A percentile compares a stretch with the other conserved stretches of the same genome.
Conservation (phyloP, 2,113 vertebrate genomes). For the Tragelaphus imberbis region DNA sequence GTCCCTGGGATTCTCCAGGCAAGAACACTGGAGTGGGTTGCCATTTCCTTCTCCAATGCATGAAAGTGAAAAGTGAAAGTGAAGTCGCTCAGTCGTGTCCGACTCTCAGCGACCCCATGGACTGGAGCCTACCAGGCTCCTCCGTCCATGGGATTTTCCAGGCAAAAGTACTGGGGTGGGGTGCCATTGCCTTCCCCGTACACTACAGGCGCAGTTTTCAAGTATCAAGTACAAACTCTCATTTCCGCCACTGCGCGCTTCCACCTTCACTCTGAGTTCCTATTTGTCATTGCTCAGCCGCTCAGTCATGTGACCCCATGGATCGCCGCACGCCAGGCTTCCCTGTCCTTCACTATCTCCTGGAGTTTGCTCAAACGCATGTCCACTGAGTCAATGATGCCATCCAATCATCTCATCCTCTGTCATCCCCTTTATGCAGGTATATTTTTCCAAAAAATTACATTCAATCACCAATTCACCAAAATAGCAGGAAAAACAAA, state of each 20-base stretch:
- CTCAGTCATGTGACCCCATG: neutral
- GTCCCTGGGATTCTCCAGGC: no score
- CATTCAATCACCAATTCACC: neutral
- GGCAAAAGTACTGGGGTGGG: no score
- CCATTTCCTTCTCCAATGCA: no score
- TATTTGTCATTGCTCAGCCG: neutral
- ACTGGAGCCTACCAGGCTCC: no score
- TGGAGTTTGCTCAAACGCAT: neutral
- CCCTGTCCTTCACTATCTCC: neutral
- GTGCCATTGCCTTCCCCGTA: no score
- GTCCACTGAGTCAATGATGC: neutral
- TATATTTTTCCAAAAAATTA: neutral
- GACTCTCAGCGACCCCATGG: no score
- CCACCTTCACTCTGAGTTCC: neutral
- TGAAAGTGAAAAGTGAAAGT: no score
- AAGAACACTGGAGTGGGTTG: no score
- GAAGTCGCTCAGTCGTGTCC: no score
- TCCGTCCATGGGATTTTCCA: no score
- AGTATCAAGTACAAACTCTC: neutral
- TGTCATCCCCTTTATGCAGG: neutral
- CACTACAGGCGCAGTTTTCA: neutral
- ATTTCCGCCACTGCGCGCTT: neutral
- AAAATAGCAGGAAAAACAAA: neutral
- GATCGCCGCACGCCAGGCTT: neutral
- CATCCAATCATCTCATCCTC: neutral